Evolutionary conservation across 2,888 invertebrate species (phyloP), one percentile per base, ranked within the genome.

Genomic region (Podabrus alpinus): DNA sequence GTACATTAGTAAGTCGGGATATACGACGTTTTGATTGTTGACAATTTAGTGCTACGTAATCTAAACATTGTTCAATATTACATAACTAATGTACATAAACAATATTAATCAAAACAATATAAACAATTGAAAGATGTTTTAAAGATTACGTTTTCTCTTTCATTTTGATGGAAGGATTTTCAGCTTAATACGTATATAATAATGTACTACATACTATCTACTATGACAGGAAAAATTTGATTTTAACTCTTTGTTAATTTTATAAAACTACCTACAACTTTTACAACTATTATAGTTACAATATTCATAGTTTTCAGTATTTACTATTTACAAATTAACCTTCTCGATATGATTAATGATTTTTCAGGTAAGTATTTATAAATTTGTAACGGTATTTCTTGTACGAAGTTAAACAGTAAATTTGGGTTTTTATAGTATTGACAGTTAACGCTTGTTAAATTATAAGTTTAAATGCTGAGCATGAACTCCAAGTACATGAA

Each of bases 401-500:
- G 45, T 45, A 45, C 45, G n/a, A 45, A 45, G 45, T 45, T 45
- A 45, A 45, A 45, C 45, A 45, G 45, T 45, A 45, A 45, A 45
- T 45, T 45, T 45, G 0, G 45, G 45, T 45, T 45, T 45, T 45
- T 45, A 45, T 45, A 45, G n/a, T 45, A 45, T 45, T 45, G 45
- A 45, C 45, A 45, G 45, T 45, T 45, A 45, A 45, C 45, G 45
- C 45, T 45, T 45, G 45, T 45, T 45, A 45, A 45, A 45, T 45
- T 45, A 45, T 45, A 45, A 45, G 45, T n/a, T n/a, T 45, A 45
- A 45, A 45, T 45, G 45, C n/a, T 45, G 45, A 45, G 45, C 45
- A 45, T n/a, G 45, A 45, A 45, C 45, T 45, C n/a, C 45, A 45
- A 45, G 45, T 45, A n/a, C 45, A 45, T n/a, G 71, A 68, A 73